A percentile compares a stretch with the other conserved stretches of the same genome.
These are phyloP conservation scores for Calameuta idolon DNA, from an alignment of 2,888 invertebrate genomes.

Conservation along the genomic window DNA sequence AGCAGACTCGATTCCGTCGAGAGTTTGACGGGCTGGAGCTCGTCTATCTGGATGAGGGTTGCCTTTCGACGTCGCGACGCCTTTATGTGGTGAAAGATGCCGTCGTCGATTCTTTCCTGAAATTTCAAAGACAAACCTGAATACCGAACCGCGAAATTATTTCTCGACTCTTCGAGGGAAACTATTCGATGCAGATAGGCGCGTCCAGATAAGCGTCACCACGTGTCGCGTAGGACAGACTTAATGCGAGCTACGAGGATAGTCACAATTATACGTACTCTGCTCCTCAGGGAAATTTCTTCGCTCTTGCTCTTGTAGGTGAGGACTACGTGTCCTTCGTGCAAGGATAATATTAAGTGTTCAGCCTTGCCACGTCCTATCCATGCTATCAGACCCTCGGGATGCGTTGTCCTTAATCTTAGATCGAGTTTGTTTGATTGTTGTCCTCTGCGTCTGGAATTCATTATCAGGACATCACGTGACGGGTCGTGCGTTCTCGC, in stretches of 20 bases:
- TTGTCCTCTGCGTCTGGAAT: slow-evolving; percentile 58
- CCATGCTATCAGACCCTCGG: slow-evolving; percentile 64
- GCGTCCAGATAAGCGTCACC: background rate
- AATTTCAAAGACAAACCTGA: background rate
- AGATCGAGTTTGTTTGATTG: slow-evolving; percentile 65
- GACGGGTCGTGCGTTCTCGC: background rate
- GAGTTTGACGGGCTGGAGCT: slow-evolving; percentile 49
- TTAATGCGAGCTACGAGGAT: background rate
- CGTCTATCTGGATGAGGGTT: slow-evolving; percentile 60
- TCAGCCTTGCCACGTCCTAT: slow-evolving; percentile 62
- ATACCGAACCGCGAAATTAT: background rate
- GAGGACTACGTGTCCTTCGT: slow-evolving; percentile 60
- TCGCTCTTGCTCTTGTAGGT: slow-evolving; percentile 59
- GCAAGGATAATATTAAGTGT: slow-evolving; percentile 57
- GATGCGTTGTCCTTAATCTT: slow-evolving; percentile 57
- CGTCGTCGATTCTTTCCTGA: slow-evolving; percentile 62
- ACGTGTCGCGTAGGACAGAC: background rate
- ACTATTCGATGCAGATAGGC: background rate
- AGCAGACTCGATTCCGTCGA: slow-evolving; percentile 53
- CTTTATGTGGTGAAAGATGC: slow-evolving; percentile 59
- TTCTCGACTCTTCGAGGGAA: background rate
- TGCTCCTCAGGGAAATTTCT: slow-evolving; percentile 57
- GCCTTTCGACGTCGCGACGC: slow-evolving; percentile 57
- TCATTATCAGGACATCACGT: background rate
- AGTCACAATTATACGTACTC: slow-evolving; percentile 41